These are phyloP conservation scores for Criorhina ranunculi DNA, from an alignment of 2,888 invertebrate genomes.

Conservation along the genomic window DNA sequence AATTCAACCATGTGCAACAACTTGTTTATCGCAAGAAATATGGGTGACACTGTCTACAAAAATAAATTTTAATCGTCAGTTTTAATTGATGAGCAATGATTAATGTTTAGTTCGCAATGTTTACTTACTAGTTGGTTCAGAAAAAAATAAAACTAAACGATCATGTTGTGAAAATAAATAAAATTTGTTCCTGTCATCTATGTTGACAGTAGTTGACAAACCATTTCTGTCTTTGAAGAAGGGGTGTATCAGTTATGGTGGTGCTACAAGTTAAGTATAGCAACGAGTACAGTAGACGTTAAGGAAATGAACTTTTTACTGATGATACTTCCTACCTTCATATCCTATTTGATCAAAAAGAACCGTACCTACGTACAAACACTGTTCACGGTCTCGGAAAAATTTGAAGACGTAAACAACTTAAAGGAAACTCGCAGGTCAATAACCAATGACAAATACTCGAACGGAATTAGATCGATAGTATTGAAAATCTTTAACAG, in stretches of 20 bases:
- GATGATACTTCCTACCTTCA: no score
- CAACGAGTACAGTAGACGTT: constrained; percentile 3
- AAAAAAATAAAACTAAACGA: constrained; percentile 33
- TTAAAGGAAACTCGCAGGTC: no score
- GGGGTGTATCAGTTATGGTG: background rate
- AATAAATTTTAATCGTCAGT: background rate
- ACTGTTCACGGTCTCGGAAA: no score
- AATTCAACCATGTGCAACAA: constrained; percentile 11
- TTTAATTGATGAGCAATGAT: background rate
- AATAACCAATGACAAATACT: no score
- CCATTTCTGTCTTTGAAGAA: background rate
- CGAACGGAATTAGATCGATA: no score
- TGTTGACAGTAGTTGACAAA: background rate
- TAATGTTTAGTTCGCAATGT: background rate
- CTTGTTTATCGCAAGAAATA: background rate
- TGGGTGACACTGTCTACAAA: background rate
- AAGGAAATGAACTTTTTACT: background rate
- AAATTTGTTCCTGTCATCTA: constrained; percentile 27
- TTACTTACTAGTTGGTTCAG: constrained; percentile 32
- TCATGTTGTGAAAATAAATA: constrained; percentile 13
- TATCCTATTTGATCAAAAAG: no score
- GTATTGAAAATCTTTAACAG: no score
- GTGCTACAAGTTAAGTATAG: background rate
- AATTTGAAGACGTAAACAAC: no score
- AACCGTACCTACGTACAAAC: no score